Evolutionary conservation across 1,140 invertebrate genomes (phyloP).

Genomic region (Papilio glaucus): DNA sequence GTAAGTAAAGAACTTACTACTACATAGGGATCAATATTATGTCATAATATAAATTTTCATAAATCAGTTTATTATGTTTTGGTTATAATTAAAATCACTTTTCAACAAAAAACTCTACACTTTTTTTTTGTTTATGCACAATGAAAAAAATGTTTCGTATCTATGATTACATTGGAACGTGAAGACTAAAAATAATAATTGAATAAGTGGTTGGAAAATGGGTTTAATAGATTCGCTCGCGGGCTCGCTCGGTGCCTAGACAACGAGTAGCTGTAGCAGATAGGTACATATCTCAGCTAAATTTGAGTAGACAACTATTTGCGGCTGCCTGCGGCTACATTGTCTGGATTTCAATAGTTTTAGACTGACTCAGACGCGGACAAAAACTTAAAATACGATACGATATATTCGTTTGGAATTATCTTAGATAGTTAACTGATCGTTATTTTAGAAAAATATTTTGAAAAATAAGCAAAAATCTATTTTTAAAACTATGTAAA

Average conservation of each 20-base stretch:
- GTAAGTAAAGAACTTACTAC: too few relatives aligned
- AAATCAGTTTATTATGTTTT: too few relatives aligned
- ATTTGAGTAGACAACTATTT: conserved; percentile 42
- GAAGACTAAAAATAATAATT: conserved; percentile 18
- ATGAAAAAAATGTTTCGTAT: background rate
- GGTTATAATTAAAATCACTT: too few relatives aligned
- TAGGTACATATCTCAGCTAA: conserved; percentile 33
- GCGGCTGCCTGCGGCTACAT: conserved; percentile 38
- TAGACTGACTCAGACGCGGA: conserved; percentile 29
- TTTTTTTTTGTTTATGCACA: too few relatives aligned
- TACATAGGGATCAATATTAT: too few relatives aligned
- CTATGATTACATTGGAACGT: background rate
- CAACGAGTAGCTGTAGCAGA: conserved; percentile 4
- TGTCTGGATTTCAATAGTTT: conserved; percentile 37
- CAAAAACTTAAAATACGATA: conserved; percentile 28
- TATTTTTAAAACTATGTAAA: too few relatives aligned
- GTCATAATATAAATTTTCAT: too few relatives aligned
- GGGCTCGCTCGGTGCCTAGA: conserved; percentile 18
- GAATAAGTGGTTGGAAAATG: conserved; percentile 7
- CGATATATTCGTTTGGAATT: background rate
- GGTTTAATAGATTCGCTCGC: conserved; percentile 24
- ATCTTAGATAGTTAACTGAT: background rate
- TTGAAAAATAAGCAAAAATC: too few relatives aligned
- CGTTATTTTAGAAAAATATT: background rate
- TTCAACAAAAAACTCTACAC: too few relatives aligned